phyloP scores from a whole-genome alignment of 2,888 invertebrate genomes.

The Eristalinus sepulchralis region DNA sequence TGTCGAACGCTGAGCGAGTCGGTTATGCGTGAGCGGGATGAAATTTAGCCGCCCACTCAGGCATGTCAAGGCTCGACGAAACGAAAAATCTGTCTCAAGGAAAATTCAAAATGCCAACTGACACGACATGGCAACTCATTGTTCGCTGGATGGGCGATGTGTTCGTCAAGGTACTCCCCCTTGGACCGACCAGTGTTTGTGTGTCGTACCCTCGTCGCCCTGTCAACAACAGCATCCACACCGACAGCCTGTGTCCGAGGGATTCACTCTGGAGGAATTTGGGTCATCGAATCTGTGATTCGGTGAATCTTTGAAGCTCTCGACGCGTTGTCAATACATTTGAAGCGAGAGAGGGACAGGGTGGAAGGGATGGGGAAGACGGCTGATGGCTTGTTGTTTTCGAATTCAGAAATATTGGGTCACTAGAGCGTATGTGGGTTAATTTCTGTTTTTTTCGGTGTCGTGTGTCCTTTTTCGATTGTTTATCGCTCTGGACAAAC shows the following conservation, averaged over 20 bases:
- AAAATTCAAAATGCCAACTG: slow-evolving; percentile 63
- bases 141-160: slow-evolving; percentile 48
- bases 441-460: slow-evolving; percentile 19
- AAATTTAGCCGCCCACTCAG: neutral
- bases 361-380: slow-evolving; percentile 1
- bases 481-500: neutral
- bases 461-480: neutral
- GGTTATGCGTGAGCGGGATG: neutral
- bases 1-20: neutral
- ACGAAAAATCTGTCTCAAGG: slow-evolving; percentile 59
- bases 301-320: neutral
- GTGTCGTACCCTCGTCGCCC: neutral
- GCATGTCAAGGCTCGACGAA: slow-evolving; percentile 47
- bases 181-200: neutral
- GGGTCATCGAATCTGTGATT: slow-evolving; percentile 52
- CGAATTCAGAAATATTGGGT: slow-evolving; percentile 25
- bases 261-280: slow-evolving; percentile 33
- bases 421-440: slow-evolving; percentile 63
- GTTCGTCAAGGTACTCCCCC: slow-evolving; percentile 32
- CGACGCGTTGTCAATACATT: slow-evolving; percentile 26
- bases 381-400: slow-evolving; percentile 1
- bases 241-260: slow-evolving; percentile 34
- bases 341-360: slow-evolving; percentile 17
- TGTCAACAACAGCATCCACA: slow-evolving; percentile 6
- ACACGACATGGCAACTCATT: slow-evolving; percentile 52